These are phyloP conservation scores for Synaphobranchus kaupii DNA, from an alignment of 2,797 vertebrate species.

Conservation along the genomic window DNA sequence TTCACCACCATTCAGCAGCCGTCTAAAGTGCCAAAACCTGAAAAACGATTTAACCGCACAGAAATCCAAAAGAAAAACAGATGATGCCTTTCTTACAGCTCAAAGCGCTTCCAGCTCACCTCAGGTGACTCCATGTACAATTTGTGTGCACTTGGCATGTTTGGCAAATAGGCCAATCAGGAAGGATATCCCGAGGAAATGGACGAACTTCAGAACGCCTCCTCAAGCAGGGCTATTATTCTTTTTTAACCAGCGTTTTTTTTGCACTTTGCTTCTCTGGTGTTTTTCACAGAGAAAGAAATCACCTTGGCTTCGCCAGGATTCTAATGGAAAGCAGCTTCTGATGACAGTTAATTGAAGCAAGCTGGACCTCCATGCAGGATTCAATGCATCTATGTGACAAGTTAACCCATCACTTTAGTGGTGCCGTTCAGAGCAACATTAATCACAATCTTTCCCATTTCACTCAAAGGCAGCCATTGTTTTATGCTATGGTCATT, in stretches of 20 bases:
- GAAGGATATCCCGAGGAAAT: slow-evolving; percentile 56
- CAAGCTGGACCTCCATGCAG: slow-evolving; percentile 83
- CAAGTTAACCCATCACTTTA: slow-evolving; percentile 78
- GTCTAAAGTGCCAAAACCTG: not conserved
- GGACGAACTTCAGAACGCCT: slow-evolving; percentile 69
- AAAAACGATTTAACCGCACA: not conserved
- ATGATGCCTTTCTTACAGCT: slow-evolving; percentile 59
- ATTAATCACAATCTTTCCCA: slow-evolving; percentile 23
- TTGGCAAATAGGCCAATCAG: slow-evolving; percentile 64
- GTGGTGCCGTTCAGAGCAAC: slow-evolving; percentile 66
- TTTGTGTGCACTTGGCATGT: slow-evolving; percentile 62
- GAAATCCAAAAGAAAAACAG: too few relatives aligned
- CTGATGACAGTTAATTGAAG: slow-evolving; percentile 78
- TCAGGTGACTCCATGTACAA: slow-evolving; percentile 40
- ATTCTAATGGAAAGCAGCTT: slow-evolving; percentile 78
- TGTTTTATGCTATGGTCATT: slow-evolving; percentile 26
- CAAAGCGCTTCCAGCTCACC: slow-evolving; percentile 58
- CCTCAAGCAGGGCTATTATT: slow-evolving; percentile 71
- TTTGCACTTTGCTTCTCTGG: slow-evolving; percentile 70
- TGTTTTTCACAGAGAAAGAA: slow-evolving; percentile 83
- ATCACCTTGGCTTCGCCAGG: slow-evolving; percentile 81
- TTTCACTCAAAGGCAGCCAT: slow-evolving; percentile 11
- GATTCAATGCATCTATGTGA: slow-evolving; percentile 78
- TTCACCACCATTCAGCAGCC: not conserved
- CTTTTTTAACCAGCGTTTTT: slow-evolving; percentile 79